Evolutionary conservation across 2,888 invertebrate species (phyloP).

Genomic region (Ormia ochracea): DNA sequence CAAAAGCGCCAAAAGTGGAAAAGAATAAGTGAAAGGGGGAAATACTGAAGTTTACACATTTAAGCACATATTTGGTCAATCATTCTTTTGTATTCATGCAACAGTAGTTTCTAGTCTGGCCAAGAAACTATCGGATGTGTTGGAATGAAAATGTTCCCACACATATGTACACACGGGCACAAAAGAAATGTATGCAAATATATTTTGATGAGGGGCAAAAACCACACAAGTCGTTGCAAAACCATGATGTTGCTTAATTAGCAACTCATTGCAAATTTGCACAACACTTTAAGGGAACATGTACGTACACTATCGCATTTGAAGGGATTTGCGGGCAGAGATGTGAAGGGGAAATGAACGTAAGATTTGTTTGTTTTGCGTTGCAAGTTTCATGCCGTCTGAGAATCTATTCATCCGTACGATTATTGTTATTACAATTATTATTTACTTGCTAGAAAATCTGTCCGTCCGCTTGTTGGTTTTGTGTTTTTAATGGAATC

Average conservation of each 20-base stretch:
- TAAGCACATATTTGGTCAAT: no score
- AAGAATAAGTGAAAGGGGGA: slow-evolving; percentile 9
- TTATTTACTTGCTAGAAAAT: background rate
- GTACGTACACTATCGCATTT: background rate
- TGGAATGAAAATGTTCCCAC: slow-evolving; percentile 17
- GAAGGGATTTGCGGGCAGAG: background rate
- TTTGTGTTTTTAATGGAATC: background rate
- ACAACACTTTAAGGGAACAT: slow-evolving; percentile 4
- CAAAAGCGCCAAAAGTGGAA: slow-evolving; percentile 16
- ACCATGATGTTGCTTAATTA: slow-evolving; percentile 46
- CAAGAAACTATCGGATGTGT: slow-evolving; percentile 6
- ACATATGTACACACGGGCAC: background rate
- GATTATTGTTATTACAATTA: slow-evolving; percentile 35
- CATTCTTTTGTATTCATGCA: background rate
- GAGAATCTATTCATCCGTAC: slow-evolving; percentile 35
- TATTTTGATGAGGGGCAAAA: slow-evolving; percentile 7
- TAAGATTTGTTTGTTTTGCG: slow-evolving; percentile 21
- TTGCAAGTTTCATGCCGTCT: slow-evolving; percentile 20
- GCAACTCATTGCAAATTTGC: slow-evolving; percentile 60
- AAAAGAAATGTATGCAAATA: no score
- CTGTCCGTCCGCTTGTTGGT: background rate
- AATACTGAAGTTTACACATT: slow-evolving; percentile 9
- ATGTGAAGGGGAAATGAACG: slow-evolving; percentile 1
- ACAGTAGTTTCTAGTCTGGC: slow-evolving; percentile 2
- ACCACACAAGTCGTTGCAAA: slow-evolving; percentile 51